Evolutionary conservation across 1,140 invertebrate genomes (phyloP).

Genomic region (Oryzaephilus surinamensis): DNA sequence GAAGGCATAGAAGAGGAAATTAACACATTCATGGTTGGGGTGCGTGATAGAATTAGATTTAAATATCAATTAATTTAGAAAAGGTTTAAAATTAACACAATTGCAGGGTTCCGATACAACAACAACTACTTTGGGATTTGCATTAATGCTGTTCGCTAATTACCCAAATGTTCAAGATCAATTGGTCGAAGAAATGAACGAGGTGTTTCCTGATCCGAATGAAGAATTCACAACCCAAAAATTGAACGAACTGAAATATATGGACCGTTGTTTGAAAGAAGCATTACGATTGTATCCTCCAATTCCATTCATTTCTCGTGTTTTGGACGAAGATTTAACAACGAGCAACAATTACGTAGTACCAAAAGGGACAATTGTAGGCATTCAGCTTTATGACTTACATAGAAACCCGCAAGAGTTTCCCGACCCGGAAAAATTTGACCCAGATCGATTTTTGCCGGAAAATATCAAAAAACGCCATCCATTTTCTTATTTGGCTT

Average conservation of each 20-base stretch:
- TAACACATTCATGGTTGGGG: constrained; percentile 73
- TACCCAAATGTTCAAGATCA: constrained; percentile 12
- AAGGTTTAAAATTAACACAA: constrained; percentile 5
- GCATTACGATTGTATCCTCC: constrained; percentile 52
- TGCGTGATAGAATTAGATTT: constrained; percentile 27
- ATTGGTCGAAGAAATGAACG: constrained; percentile 43
- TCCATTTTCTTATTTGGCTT: constrained; percentile 48
- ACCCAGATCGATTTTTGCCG: constrained; percentile 55
- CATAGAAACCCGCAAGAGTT: constrained; percentile 33
- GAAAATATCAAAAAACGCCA: constrained; percentile 40
- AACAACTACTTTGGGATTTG: constrained; percentile 31
- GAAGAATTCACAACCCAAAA: constrained; percentile 44
- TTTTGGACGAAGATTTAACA: constrained; percentile 38
- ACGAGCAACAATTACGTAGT: constrained; percentile 18
- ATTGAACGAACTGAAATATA: constrained; percentile 49
- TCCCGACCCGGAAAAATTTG: constrained; percentile 51
- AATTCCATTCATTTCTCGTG: constrained; percentile 51
- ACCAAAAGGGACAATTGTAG: constrained; percentile 7
- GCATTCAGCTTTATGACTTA: constrained; percentile 12
- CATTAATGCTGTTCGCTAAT: constrained; percentile 32
- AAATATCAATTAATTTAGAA: not conserved
- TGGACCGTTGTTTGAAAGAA: constrained; percentile 54
- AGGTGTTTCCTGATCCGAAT: constrained; percentile 42
- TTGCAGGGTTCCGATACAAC: constrained; percentile 37
- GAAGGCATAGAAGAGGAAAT: constrained; percentile 69